Evolutionary conservation across 2,888 invertebrate genomes (phyloP).

Genomic region (Ormyrus labotus): DNA sequence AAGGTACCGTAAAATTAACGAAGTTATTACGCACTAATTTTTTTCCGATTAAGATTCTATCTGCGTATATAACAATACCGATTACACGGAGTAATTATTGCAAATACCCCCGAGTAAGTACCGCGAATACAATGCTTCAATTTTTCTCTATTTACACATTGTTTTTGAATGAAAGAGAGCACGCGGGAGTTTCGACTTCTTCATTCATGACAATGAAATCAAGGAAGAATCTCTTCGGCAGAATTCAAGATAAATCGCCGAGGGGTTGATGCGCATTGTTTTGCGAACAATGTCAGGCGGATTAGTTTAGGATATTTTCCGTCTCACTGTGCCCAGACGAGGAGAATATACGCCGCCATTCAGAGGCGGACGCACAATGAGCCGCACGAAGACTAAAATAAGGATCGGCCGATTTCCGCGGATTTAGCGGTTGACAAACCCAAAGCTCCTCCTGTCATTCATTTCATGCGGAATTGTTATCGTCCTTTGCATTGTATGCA

Average conservation of each 20-base stretch:
- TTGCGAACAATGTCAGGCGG: conserved; percentile 68
- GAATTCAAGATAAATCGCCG: conserved; percentile 45
- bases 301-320: conserved; percentile 63
- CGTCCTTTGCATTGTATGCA: conserved; percentile 1
- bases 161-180: not conserved
- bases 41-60: too few relatives aligned
- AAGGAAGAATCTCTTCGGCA: conserved; percentile 32
- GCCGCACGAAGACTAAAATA: conserved; percentile 37
- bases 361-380: conserved; percentile 38
- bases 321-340: conserved; percentile 27
- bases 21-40: too few relatives aligned
- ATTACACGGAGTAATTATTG: too few relatives aligned
- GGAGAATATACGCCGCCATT: conserved; percentile 2
- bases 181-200: conserved; percentile 52
- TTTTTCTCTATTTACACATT: not conserved
- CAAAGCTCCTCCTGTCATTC: conserved; percentile 24
- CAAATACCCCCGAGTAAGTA: not conserved
- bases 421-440: conserved; percentile 52
- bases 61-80: too few relatives aligned
- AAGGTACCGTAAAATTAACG: too few relatives aligned
- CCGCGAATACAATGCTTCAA: not conserved
- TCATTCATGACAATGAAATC: conserved; percentile 48
- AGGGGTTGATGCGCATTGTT: conserved; percentile 65
- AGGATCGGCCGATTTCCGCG: conserved; percentile 47
- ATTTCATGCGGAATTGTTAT: conserved; percentile 23